Percentiles rank a stretch among this genome's conserved stretches.
Conservation (phyloP, 2,797 vertebrate genomes). For the Pseudomugil gertrudae region DNA sequence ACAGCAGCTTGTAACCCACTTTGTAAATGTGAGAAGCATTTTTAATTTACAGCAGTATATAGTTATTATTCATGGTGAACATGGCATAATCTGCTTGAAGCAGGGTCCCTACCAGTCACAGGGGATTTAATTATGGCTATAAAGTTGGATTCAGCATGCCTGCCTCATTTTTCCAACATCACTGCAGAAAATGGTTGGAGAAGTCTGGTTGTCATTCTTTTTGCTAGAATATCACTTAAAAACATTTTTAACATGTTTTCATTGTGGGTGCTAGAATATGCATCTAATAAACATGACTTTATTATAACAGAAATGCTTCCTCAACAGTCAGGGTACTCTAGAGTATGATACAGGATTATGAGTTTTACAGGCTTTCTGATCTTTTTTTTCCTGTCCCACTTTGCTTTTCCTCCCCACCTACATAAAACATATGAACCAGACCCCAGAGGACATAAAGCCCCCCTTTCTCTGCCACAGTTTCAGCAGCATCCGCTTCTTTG, state of each 20-base stretch:
- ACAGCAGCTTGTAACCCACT: slow-evolving; percentile 46
- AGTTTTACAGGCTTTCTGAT: slow-evolving; percentile 47
- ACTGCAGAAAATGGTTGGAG: slow-evolving; percentile 13
- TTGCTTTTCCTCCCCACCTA: slow-evolving; percentile 45
- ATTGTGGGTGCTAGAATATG: not conserved
- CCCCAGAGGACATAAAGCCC: slow-evolving; percentile 33
- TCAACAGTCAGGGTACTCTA: slow-evolving; percentile 28
- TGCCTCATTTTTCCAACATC: slow-evolving; percentile 38
- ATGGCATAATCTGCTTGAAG: slow-evolving; percentile 32
- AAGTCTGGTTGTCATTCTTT: not conserved
- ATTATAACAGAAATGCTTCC: not conserved
- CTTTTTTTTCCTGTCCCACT: slow-evolving; percentile 49
- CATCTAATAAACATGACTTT: not conserved
- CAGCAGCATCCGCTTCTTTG: slow-evolving; percentile 29
- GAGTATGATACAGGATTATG: slow-evolving; percentile 21
- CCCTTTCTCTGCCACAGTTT: slow-evolving; percentile 9
- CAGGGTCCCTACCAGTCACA: slow-evolving; percentile 39
- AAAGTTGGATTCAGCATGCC: slow-evolving; percentile 34
- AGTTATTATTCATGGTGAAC: slow-evolving; percentile 35
- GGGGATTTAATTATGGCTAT: slow-evolving; percentile 45
- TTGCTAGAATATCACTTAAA: slow-evolving; percentile 4
- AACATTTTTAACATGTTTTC: not conserved
- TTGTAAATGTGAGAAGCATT: slow-evolving; percentile 25
- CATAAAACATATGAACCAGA: slow-evolving; percentile 56
- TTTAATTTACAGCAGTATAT: slow-evolving; percentile 20